Evolutionary conservation across 2,113 vertebrate species (phyloP), one percentile per base, ranked within the genome.

Genomic region (Pimephales promelas): DNA sequence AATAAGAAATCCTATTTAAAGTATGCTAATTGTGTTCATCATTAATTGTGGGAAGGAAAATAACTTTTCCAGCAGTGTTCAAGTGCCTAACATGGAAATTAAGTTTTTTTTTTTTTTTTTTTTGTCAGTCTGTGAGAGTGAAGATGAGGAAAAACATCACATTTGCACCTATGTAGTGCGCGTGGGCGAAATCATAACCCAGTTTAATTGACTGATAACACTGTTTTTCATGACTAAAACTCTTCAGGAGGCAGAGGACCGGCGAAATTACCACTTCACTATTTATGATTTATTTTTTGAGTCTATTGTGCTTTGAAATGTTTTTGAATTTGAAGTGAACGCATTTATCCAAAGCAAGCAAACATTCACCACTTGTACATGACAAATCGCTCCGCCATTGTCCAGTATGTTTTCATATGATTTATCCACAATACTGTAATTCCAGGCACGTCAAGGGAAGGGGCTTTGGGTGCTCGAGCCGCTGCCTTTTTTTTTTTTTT

Each of bases 311-410:
- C 74, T 77, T 77, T 45, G 22, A 68, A 68, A 36, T 68, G 28
- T 22, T 54, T 75, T 74, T 24, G 6, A 57, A 77, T 57, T n/a
- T 77, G 52, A 77, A 77, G 74, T 57, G 74, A 77, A 24, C 10
- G 31, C 74, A 57, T 31, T 77, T 77, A 77, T 57, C 52, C 31
- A 28, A 76, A 40, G 28, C 20, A n/a, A 77, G 36, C 22, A 10
- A 14, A 36, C 26, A 47, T 31, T 74, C 13, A 52, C 52, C 52
- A 57, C 74, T 74, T 52, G 16, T 22, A 5, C 31, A 4, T 1
- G 1, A 68, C 26, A 22, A 74, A 74, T 1, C 9, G 28, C 16
- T 54, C 26, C 2, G 1, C 68, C 36, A 24, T 71, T 43, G 68
- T 71, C 40, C 68, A 45, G 52, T 40, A 3, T 77, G 74, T 77